These are phyloP conservation scores for Masticophis lateralis DNA, from an alignment of 2,797 vertebrate genomes.

Conservation along the genomic window DNA sequence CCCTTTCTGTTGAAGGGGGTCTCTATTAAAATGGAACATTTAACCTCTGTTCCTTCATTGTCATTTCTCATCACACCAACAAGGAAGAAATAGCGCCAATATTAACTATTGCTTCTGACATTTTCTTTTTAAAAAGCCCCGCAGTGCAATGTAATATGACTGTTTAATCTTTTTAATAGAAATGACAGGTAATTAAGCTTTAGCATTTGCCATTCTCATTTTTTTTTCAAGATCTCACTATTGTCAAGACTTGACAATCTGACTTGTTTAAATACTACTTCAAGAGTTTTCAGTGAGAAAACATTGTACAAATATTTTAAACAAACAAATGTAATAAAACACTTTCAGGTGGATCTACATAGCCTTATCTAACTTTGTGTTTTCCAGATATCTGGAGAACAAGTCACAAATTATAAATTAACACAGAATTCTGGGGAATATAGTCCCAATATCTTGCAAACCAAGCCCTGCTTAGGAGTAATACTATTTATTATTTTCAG, in stretches of 20 bases:
- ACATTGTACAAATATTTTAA: background rate
- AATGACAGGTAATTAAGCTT: background rate
- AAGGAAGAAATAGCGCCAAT: background rate
- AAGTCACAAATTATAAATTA: background rate
- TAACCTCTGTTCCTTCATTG: background rate
- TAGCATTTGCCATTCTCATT: background rate
- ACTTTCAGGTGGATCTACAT: background rate
- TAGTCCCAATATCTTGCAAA: background rate
- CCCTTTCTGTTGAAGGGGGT: background rate
- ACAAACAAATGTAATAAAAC: background rate
- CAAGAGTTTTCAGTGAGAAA: background rate
- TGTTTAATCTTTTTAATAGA: background rate
- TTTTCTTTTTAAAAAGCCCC: background rate
- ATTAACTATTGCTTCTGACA: background rate
- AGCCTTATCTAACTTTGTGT: background rate
- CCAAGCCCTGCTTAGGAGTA: background rate
- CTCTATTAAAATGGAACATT: background rate
- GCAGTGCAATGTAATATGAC: background rate
- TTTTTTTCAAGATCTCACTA: background rate
- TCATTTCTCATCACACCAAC: background rate
- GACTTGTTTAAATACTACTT: background rate
- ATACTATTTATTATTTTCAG: background rate
- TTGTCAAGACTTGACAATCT: background rate
- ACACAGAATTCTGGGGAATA: background rate
- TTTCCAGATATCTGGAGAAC: background rate